Percentiles rank a stretch among this genome's conserved stretches.
phyloP scores from a whole-genome alignment of 2,888 invertebrate genomes.

The Sphaerophoria rueppellii region DNA sequence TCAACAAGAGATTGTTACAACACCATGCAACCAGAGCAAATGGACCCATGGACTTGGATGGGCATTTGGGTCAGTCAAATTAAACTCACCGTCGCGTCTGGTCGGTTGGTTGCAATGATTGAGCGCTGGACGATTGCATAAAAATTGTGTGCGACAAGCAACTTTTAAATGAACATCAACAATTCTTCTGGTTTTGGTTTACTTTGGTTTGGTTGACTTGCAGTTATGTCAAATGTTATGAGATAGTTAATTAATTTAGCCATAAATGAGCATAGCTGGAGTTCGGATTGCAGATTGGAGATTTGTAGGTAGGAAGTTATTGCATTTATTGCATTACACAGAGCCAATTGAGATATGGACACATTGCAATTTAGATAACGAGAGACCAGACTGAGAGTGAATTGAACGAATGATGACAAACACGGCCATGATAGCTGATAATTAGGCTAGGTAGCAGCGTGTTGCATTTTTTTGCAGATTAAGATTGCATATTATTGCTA shows the following conservation, averaged over 20 bases:
- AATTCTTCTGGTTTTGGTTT: constrained; percentile 22
- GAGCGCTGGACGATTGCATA: not conserved
- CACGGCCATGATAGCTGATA: not conserved
- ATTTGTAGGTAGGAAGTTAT: constrained; percentile 56
- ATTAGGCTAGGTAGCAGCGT: not conserved
- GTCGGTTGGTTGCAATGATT: too few relatives aligned
- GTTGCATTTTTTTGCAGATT: too few relatives aligned
- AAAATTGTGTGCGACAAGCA: constrained; percentile 48
- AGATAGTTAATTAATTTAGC: constrained; percentile 70
- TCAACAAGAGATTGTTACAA: constrained; percentile 16
- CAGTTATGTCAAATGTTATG: constrained; percentile 35
- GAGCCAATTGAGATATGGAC: constrained; percentile 27
- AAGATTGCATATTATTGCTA: too few relatives aligned
- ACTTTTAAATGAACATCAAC: constrained; percentile 60
- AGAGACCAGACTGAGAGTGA: not conserved
- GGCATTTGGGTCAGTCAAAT: constrained; percentile 66
- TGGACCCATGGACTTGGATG: constrained; percentile 56
- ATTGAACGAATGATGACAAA: not conserved
- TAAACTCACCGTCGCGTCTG: constrained; percentile 12
- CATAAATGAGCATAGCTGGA: constrained; percentile 44
- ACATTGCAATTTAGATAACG: constrained; percentile 48
- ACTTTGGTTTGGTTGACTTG: too few relatives aligned
- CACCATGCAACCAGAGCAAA: not conserved
- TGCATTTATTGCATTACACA: constrained; percentile 32
- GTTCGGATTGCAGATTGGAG: constrained; percentile 6